phyloP scores from a whole-genome alignment of 2,888 invertebrate genomes.

The Sarcophaga caerulescens region DNA sequence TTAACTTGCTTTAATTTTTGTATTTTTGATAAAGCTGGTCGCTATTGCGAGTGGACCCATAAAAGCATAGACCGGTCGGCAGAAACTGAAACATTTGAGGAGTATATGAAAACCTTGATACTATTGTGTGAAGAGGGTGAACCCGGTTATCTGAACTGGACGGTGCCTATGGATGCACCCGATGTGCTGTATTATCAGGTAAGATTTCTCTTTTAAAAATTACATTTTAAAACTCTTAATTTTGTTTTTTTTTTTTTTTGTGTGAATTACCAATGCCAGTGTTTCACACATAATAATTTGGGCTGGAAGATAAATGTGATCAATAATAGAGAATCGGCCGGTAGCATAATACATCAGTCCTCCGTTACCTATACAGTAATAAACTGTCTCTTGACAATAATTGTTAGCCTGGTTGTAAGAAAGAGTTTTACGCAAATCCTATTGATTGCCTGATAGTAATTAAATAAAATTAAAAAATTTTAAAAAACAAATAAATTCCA shows the following conservation, averaged over 20 bases:
- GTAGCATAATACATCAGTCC: conserved; percentile 41
- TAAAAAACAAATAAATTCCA: background rate
- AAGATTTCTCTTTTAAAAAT: conserved; percentile 60
- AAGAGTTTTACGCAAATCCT: conserved; percentile 44
- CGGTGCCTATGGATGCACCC: conserved; percentile 91
- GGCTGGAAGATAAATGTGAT: conserved; percentile 97
- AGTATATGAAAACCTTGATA: conserved; percentile 88
- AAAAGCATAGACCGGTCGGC: conserved; percentile 88
- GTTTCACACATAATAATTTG: conserved; percentile 94
- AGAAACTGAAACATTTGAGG: conserved; percentile 88
- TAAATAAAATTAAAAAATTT: conserved; percentile 7
- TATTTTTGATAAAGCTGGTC: conserved; percentile 83
- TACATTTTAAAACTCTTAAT: background rate
- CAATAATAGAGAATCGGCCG: conserved; percentile 82
- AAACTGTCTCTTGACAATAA: conserved; percentile 72
- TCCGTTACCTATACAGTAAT: conserved; percentile 66
- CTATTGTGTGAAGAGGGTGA: conserved; percentile 90
- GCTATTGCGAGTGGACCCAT: conserved; percentile 94
- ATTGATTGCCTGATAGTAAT: conserved; percentile 79
- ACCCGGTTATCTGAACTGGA: conserved; percentile 91
- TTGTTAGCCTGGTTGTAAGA: conserved; percentile 77
- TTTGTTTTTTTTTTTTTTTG: background rate
- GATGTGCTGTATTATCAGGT: conserved; percentile 95
- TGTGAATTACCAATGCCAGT: conserved; percentile 83
- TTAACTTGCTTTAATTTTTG: too few relatives aligned